phyloP scores from a whole-genome alignment of 2,113 vertebrate genomes.

The Octodon degus region DNA sequence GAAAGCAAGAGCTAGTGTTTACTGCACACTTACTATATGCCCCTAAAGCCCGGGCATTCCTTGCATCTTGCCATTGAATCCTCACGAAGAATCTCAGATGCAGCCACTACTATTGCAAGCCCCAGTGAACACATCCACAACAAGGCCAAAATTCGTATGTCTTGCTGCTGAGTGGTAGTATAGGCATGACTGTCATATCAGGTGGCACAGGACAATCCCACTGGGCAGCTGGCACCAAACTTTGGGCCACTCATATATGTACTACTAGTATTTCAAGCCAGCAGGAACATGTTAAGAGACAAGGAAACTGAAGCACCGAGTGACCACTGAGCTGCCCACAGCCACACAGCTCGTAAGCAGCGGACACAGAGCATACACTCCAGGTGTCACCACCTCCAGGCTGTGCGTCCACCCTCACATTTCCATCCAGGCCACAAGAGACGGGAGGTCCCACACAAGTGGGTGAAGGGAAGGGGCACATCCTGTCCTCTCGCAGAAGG shows the following conservation, averaged over 20 bases:
- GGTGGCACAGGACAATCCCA: background rate
- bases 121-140: background rate
- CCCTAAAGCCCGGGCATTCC: rapidly evolving
- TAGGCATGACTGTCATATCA: background rate
- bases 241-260: background rate
- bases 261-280: background rate
- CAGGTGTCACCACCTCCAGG: background rate
- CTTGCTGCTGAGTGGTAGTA: background rate
- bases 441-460: background rate
- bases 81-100: background rate
- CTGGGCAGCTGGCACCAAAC: background rate
- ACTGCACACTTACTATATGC: too few species aligned
- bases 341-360: background rate
- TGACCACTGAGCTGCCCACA: background rate
- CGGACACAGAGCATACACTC: rapidly evolving
- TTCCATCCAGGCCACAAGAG: background rate
- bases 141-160: background rate
- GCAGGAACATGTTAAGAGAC: background rate
- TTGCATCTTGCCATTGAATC: rapidly evolving
- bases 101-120: background rate
- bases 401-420: background rate
- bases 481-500: slow-evolving; percentile 56
- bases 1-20: background rate
- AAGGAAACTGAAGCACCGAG: background rate
- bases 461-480: background rate